These are phyloP conservation scores for Antedon bifida DNA, from an alignment of 35 echinoderm and acorn worm species.

Conservation along the genomic window DNA sequence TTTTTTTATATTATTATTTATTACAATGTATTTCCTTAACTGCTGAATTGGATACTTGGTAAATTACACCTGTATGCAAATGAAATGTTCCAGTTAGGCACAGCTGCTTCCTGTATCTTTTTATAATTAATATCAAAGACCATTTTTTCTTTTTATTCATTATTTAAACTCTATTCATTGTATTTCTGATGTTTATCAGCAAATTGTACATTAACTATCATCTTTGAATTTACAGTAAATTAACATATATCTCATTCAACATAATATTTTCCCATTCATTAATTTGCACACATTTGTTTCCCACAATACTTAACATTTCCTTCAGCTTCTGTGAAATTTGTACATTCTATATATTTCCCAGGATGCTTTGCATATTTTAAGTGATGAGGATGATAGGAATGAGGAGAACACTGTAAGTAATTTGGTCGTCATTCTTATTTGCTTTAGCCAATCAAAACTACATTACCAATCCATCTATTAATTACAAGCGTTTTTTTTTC, in stretches of 20 bases:
- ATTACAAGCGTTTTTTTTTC: too few species aligned
- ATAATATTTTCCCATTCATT: too few species aligned
- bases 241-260: too few species aligned
- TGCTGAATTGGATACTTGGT: not conserved
- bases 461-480: too few species aligned
- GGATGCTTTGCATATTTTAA: not conserved
- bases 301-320: constrained; percentile 1
- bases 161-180: too few species aligned
- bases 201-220: too few species aligned
- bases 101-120: not conserved
- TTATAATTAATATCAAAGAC: not conserved
- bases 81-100: not conserved
- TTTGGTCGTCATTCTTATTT: too few species aligned
- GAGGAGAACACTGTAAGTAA: not conserved
- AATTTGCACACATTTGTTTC: not conserved
- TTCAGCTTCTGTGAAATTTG: not conserved
- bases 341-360: not conserved
- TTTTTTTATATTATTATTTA: not conserved
- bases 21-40: not conserved
- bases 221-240: too few species aligned
- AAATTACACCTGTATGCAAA: not conserved
- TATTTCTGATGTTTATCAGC: too few species aligned
- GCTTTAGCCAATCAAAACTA: too few species aligned
- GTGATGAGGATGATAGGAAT: not conserved
- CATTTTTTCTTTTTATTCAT: too few species aligned